Evolutionary conservation across 2,888 invertebrate genomes (phyloP), one percentile per base, ranked within the genome.

Genomic region (Eristalis arbustorum): DNA sequence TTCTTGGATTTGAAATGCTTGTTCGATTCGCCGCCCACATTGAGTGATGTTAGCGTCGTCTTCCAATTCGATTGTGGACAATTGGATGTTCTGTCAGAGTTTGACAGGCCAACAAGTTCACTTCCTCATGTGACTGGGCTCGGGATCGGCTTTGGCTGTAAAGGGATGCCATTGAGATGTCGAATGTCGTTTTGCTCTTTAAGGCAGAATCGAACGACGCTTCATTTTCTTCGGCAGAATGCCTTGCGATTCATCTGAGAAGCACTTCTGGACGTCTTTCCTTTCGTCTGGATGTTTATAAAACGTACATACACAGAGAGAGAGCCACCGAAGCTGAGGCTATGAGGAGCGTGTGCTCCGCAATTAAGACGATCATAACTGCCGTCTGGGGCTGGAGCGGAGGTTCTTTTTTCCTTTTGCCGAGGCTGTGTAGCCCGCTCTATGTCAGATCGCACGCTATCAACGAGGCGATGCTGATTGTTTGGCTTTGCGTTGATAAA

Each of bases 381-480:
- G 66, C 42, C 25, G 66, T 49, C 56, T 57, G 31, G 14, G 63
- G 63, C 56, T 37, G 37, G 37, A 37, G 37, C 37, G 22, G 57
- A 18, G 57, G 64, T 49, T 31, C 6, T 31, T 31, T 31, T 31
- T 31, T 31, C 31, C 10, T 5, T 8, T 31, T 3, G 28, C 37
- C n/a, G n/a, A 18, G 40, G 64, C 31, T 18, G 0, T 28, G 64
- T 66, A 22, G 40, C 34, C 64, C 64, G 78, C 40, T 66, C 64
- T 59, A 31, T 78, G 56, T 78, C 57, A 59, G 23, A 72, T 72
- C 71, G 66, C 71, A 72, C 72, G 61, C 64, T 67, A 67, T 75
- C 59, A 59, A 59, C 59, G 67, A 67, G 64, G 63, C n/a, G 71
- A 57, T 56, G 28, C 13, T 56, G 37, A 63, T 76, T 68, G 76